phyloP scores from a whole-genome alignment of 2,113 vertebrate genomes.

The Sapayoa aenigma region DNA sequence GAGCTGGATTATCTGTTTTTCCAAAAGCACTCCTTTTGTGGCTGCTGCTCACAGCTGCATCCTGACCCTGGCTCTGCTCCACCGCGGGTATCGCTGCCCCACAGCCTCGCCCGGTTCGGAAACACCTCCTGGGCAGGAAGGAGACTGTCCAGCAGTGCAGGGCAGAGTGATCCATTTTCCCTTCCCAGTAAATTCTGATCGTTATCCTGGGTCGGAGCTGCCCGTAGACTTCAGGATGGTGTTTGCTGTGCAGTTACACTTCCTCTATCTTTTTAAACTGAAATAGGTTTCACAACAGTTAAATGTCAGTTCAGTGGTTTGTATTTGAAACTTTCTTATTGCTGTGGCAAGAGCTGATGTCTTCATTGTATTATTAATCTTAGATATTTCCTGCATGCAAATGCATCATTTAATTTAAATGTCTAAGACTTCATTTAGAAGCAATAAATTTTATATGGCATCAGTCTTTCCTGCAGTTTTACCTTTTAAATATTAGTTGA shows the following conservation, averaged over 20 bases:
- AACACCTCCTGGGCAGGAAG: neutral
- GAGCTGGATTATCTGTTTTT: constrained; percentile 4
- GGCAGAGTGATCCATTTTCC: too few relatives aligned
- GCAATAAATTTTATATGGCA: neutral
- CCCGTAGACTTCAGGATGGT: neutral
- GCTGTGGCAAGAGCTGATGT: neutral
- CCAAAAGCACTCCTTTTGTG: neutral
- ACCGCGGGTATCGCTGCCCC: accelerated
- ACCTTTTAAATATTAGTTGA: neutral
- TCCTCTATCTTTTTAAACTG: neutral
- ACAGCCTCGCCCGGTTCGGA: neutral
- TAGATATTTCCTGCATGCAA: neutral
- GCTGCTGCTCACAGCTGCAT: neutral
- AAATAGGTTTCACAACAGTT: neutral
- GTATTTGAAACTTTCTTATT: neutral
- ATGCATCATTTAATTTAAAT: neutral
- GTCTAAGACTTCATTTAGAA: neutral
- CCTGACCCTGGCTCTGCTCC: neutral
- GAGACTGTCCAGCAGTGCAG: accelerated
- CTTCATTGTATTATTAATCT: neutral
- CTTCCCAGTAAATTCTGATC: neutral
- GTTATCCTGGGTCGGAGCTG: neutral
- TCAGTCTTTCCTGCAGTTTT: neutral
- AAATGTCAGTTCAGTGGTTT: neutral
- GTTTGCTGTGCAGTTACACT: neutral